Conservation (phyloP, 53 echinoderm and acorn worm genomes). For the Echinarachnius parma region DNA sequence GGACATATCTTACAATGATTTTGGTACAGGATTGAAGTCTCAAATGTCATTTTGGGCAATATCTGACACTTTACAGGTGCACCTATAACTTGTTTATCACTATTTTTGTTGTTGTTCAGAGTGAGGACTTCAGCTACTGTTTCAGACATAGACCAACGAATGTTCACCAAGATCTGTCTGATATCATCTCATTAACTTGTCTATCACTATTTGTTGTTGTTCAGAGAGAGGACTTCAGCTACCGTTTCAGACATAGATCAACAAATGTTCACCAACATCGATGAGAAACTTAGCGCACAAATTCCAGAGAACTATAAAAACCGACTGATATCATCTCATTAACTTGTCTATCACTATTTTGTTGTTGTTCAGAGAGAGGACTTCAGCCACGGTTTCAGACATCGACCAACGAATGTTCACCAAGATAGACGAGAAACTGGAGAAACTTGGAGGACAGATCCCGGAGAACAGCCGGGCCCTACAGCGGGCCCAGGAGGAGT, state of each 20-base stretch:
- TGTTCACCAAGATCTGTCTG: background rate
- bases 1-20: no score
- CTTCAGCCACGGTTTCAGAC: slow-evolving; percentile 68
- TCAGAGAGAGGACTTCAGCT: background rate
- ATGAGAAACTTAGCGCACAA: background rate
- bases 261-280: background rate
- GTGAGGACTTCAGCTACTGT: no score
- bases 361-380: slow-evolving; percentile 50
- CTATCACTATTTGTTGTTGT: background rate
- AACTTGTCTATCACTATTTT: background rate
- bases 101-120: no score
- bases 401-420: slow-evolving; percentile 75
- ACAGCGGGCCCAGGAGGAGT: slow-evolving; percentile 76
- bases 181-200: background rate
- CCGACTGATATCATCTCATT: background rate
- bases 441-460: slow-evolving; percentile 48
- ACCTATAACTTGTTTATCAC: no score
- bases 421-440: slow-evolving; percentile 64
- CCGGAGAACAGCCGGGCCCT: slow-evolving; percentile 71
- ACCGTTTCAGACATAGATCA: background rate
- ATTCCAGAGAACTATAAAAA: background rate
- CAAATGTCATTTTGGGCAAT: no score
- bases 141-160: no score
- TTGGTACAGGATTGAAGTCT: no score
- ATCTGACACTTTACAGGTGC: no score